These are phyloP conservation scores for Trichacis sp. DNA, from an alignment of 2,888 invertebrate species.

Conservation along the genomic window DNA sequence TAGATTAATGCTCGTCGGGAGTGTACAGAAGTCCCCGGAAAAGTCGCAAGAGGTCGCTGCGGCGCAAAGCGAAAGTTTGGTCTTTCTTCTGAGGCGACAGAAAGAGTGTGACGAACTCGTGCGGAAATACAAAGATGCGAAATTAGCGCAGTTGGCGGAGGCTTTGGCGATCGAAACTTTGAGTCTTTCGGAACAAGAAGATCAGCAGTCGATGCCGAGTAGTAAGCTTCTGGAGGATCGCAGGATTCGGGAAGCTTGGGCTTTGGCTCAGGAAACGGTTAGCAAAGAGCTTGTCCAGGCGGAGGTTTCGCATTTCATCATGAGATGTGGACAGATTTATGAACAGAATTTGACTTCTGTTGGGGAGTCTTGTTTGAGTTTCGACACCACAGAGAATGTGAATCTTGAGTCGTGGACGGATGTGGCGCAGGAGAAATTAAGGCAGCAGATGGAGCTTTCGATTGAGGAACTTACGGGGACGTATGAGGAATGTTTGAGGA, in stretches of 20 bases:
- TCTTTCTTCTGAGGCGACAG: constrained; percentile 72
- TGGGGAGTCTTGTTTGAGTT: constrained; percentile 70
- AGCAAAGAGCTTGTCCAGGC: constrained; percentile 82
- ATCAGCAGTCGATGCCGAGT: constrained; percentile 68
- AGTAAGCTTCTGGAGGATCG: constrained; percentile 73
- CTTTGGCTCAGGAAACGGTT: constrained; percentile 80
- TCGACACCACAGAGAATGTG: constrained; percentile 75
- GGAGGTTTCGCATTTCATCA: constrained; percentile 81
- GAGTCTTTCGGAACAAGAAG: constrained; percentile 67
- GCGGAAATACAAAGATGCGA: constrained; percentile 77
- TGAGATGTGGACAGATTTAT: constrained; percentile 78
- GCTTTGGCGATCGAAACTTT: constrained; percentile 79
- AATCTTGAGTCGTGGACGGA: constrained; percentile 82
- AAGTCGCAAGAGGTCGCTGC: constrained; percentile 56
- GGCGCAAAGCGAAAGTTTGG: constrained; percentile 56
- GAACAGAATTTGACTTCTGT: constrained; percentile 68
- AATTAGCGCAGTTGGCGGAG: constrained; percentile 78
- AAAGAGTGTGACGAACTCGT: constrained; percentile 75
- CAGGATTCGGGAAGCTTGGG: constrained; percentile 81
- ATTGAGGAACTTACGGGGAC: constrained; percentile 77
- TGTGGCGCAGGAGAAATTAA: constrained; percentile 78
- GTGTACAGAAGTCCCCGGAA: constrained; percentile 26
- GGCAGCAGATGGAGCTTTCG: constrained; percentile 79
- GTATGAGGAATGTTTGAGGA: constrained; percentile 76
- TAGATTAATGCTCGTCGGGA: constrained; percentile 71